Percentiles rank a stretch among this genome's conserved stretches.
Conservation (phyloP, 2,797 vertebrate genomes). For the Buceros bicornis region DNA sequence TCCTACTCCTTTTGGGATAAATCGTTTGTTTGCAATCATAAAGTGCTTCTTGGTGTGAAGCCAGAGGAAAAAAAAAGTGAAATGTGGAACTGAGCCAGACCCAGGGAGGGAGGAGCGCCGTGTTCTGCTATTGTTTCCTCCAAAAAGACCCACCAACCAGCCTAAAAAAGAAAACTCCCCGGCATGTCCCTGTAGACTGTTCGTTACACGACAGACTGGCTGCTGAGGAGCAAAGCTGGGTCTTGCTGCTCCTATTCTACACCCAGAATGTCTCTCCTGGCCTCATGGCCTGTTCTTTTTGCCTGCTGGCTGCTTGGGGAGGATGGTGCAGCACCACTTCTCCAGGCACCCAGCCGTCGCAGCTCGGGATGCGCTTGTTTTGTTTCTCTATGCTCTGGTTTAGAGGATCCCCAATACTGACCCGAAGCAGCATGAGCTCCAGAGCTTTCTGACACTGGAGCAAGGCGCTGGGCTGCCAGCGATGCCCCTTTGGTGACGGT, state of each 20-base stretch:
- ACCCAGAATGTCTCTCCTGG: background rate
- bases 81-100: background rate
- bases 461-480: background rate
- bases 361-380: fast-evolving
- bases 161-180: background rate
- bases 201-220: background rate
- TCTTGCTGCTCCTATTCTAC: background rate
- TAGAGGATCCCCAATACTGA: background rate
- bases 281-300: fast-evolving
- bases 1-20: background rate
- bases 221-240: fast-evolving
- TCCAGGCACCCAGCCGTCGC: background rate
- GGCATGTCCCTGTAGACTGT: background rate
- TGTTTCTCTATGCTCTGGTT: background rate
- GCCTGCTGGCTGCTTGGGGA: background rate
- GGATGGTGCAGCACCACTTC: background rate
- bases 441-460: background rate
- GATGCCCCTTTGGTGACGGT: no score
- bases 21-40: background rate
- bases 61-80: background rate
- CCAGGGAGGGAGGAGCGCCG: background rate
- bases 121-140: background rate
- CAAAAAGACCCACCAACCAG: background rate
- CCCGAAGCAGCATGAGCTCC: background rate
- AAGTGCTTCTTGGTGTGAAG: background rate